Base-by-base conservation (phyloP, 2,888 invertebrate species). In the Zaprionus bogoriensis region DNA sequence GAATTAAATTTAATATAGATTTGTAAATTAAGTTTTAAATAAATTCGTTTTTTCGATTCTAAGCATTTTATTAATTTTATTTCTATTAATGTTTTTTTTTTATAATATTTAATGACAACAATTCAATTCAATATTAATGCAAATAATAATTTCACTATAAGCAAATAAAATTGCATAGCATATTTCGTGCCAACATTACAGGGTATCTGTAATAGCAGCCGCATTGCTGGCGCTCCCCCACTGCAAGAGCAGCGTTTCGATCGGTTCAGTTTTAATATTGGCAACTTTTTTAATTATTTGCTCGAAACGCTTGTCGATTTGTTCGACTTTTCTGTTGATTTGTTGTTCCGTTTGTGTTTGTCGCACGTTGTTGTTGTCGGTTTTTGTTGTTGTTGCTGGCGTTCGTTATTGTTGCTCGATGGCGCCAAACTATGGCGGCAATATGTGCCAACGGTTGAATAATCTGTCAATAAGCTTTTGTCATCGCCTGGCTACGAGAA, bases 231-330 rank as follows among this genome's bases (percentile, higher is more conserved):
- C n/a, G 12, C 12, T 30, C 30, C 30, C 3, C 30, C 30, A 30
- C 22, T 25, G 12, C 12, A 45, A 54, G 23, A n/a, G 75, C 70
- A 77, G 57, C 67, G 67, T 50, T 65, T 27, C 28, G 48, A 19
- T 39, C 39, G 23, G 12, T 39, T 68, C 76, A 68, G 75, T 89
- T 89, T 89, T 89, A 88, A 88, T 89, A 89, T 89, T 89, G 80
- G 79, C 73, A 88, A 88, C 89, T 88, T 89, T 88, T 89, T 88
- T 89, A 88, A 88, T 88, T 89, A 88, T 89, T 88, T 88, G 83
- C 88, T 85, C 67, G 71, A 66, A 79, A 68, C 67, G 84, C 47
- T 82, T 64, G 80, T 67, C 79, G 86, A 87, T 81, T 87, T 86
- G 86, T 87, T 79, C 62, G 61, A 44, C 63, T 68, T 62, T 66